Percentiles rank a stretch among this genome's conserved stretches.
These are phyloP conservation scores for Cuniculus paca DNA, from an alignment of 2,797 vertebrate species.

Conservation along the genomic window DNA sequence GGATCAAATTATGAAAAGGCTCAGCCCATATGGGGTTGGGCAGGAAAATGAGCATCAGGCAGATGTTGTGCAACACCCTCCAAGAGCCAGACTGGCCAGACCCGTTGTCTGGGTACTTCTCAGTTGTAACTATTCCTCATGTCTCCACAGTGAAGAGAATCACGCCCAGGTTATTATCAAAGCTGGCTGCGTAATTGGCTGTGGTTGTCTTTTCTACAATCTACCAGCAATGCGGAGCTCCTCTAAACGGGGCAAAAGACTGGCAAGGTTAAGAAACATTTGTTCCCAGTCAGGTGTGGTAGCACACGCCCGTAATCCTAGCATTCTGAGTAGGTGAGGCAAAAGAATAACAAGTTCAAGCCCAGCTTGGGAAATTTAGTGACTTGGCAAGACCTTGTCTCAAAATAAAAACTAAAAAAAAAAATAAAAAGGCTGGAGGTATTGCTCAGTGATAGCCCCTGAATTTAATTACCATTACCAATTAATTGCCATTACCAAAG, in stretches of 20 bases:
- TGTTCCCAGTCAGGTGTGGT: background rate
- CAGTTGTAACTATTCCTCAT: background rate
- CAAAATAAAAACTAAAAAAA: background rate
- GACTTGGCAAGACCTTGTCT: background rate
- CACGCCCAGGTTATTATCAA: rapidly evolving
- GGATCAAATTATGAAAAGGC: background rate
- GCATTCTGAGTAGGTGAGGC: background rate
- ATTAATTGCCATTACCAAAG: background rate
- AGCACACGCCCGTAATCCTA: background rate
- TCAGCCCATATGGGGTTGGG: background rate
- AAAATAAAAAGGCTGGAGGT: background rate
- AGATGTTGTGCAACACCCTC: background rate
- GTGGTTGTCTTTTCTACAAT: background rate
- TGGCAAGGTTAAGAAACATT: background rate
- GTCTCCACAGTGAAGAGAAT: background rate
- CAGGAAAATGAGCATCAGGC: background rate
- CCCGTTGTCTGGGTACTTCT: background rate
- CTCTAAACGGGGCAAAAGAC: background rate
- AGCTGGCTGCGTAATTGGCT: rapidly evolving
- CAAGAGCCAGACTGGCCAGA: background rate
- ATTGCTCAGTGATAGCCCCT: background rate
- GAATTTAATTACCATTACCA: background rate
- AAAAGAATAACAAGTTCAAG: background rate
- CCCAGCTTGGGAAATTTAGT: background rate
- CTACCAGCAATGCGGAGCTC: background rate